Conservation (phyloP, 1,140 invertebrate genomes). For the Bombus sibiricus region DNA sequence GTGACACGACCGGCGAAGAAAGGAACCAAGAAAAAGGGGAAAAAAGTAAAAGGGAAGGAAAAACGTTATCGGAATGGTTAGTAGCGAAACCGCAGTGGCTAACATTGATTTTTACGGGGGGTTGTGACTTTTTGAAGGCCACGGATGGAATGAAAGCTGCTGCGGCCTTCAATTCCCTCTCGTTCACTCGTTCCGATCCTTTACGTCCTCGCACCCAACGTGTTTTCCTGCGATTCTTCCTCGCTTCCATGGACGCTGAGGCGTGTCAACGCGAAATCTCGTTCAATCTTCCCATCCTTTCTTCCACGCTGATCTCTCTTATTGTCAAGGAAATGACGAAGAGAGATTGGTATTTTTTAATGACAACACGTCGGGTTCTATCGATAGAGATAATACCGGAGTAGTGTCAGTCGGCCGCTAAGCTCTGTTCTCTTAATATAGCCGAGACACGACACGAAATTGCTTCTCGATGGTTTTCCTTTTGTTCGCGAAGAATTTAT, state of each 20-base stretch:
- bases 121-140: conserved; percentile 66
- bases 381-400: not conserved
- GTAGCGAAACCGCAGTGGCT: conserved; percentile 65
- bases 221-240: not conserved
- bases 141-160: conserved; percentile 58
- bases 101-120: conserved; percentile 73
- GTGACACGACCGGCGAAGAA: not conserved
- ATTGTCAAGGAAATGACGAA: not conserved
- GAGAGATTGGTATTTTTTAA: not conserved
- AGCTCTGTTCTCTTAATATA: not conserved
- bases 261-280: not conserved
- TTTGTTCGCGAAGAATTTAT: not conserved
- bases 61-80: conserved; percentile 70
- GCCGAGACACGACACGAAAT: not conserved
- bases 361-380: not conserved
- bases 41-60: conserved; percentile 4
- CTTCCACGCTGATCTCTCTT: not conserved
- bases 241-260: not conserved
- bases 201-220: conserved; percentile 20
- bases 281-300: not conserved
- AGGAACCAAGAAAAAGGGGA: not conserved
- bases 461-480: not conserved
- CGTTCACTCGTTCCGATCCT: conserved; percentile 45
- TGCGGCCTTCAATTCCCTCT: conserved; percentile 61
- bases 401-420: not conserved